Evolutionary conservation across 2,113 vertebrate species (phyloP), one percentile per base, ranked within the genome.

Genomic region (Anhinga rufa): DNA sequence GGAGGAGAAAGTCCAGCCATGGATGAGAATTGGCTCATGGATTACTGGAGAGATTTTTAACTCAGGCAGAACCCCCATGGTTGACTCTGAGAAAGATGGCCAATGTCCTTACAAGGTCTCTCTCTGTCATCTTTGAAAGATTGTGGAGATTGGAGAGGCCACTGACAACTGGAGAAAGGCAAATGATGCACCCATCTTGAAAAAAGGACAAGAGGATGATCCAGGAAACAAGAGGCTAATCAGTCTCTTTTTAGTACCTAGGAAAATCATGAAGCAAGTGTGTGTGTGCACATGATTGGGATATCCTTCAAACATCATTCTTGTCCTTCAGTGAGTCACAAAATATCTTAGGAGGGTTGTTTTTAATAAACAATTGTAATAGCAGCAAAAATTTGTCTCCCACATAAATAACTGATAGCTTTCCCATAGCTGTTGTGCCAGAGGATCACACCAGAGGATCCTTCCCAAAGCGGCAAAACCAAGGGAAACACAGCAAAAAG

Each of bases 11-110:
- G 31, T 70, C 3, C 16, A 78, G 20, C 19, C 8, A 1, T 34
- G 12, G 17, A 32, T 48, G 14, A 64, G 17, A 82, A 64, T 11
- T 60, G 15, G 48, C 80, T 48, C 16, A 48, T 7, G 4, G 10
- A 6, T 65, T 80, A 52, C 17, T 31, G 10, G 31, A 74, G 11
- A 65, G 7, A 49, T 89, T 90, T 86, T 86, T 14, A 84, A 29
- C 4, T 4, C 1, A 4, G 40, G 9, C 9, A 57, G 57, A 34
- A 38, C 1, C 7, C 7, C 22, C 4, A 8, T 28, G 12, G 12
- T 2, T 55, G 20, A 26, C 8, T 60, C 14, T 1, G 2, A 40
- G 38, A 77, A 70, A 6, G 16, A 46, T 5, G 2, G 4, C 7
- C 7, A 18, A 31, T 20, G 12, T 54, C 17, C 49, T 88, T 54